phyloP scores from a whole-genome alignment of 2,797 vertebrate species.

The Paratrypauchen microcephalus region DNA sequence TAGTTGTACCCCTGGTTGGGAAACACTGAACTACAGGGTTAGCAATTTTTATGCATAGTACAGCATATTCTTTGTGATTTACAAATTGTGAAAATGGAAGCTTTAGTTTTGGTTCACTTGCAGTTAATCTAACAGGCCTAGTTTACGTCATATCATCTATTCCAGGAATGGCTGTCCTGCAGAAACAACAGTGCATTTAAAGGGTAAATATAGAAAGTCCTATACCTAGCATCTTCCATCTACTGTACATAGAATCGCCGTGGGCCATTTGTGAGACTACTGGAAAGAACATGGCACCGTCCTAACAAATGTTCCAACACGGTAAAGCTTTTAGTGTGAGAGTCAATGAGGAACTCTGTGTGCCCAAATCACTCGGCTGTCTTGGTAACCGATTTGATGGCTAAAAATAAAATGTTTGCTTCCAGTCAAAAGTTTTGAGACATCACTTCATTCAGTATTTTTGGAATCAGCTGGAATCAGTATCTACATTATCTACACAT shows the following conservation, averaged over 20 bases:
- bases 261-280: slow-evolving; percentile 39
- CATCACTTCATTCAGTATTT: too few relatives aligned
- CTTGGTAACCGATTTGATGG: not conserved
- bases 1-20: too few relatives aligned
- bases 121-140: not conserved
- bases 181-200: slow-evolving; percentile 62
- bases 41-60: too few relatives aligned
- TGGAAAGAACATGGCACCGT: slow-evolving; percentile 46
- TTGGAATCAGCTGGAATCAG: too few relatives aligned
- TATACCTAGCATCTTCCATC: slow-evolving; percentile 31
- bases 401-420: too few relatives aligned
- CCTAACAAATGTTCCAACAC: slow-evolving; percentile 41
- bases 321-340: slow-evolving; percentile 55
- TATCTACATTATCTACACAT: too few relatives aligned
- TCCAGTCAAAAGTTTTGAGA: too few relatives aligned
- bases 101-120: too few relatives aligned
- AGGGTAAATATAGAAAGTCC: slow-evolving; percentile 69
- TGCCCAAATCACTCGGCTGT: slow-evolving; percentile 21
- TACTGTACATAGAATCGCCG: slow-evolving; percentile 44
- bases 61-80: too few relatives aligned
- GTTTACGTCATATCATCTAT: not conserved
- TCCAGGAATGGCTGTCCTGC: slow-evolving; percentile 40
- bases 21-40: too few relatives aligned
- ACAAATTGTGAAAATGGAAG: too few relatives aligned
- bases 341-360: slow-evolving; percentile 35